Evolutionary conservation across 2,113 vertebrate species (phyloP).

Genomic region (Chauna torquata): DNA sequence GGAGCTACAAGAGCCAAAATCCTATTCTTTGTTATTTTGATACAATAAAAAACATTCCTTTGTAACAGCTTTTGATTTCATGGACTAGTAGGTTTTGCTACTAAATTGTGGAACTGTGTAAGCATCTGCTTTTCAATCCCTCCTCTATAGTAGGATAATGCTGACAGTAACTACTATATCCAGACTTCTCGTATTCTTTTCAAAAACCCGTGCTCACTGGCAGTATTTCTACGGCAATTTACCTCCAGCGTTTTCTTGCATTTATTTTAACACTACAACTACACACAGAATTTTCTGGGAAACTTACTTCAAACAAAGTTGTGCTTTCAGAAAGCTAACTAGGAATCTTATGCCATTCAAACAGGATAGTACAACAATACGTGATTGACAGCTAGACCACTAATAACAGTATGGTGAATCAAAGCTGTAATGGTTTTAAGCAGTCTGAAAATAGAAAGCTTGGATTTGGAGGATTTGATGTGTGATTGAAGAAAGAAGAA

Average conservation of each 20-base stretch:
- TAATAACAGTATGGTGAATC: slow-evolving; percentile 36
- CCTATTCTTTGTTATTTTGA: neutral
- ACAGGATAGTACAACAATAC: neutral
- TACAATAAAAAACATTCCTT: neutral
- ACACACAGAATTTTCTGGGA: neutral
- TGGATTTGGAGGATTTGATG: neutral
- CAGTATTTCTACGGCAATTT: neutral
- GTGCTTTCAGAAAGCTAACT: neutral
- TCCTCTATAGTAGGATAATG: slow-evolving; percentile 11
- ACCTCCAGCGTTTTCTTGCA: neutral
- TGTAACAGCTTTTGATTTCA: slow-evolving; percentile 35
- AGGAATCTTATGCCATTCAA: neutral
- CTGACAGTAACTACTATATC: slow-evolving; percentile 48
- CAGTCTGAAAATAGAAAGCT: neutral
- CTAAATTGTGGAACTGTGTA: neutral
- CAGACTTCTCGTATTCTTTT: neutral
- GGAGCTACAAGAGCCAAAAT: neutral
- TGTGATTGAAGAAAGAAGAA: neutral
- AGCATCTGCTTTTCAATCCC: slow-evolving; percentile 3
- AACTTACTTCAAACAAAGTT: neutral
- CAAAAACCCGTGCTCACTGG: neutral
- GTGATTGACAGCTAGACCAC: slow-evolving; percentile 34
- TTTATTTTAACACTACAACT: neutral
- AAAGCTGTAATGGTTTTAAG: neutral
- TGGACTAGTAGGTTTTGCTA: neutral